These are phyloP conservation scores for Oreonectes daqikongensis DNA, from an alignment of 2,797 vertebrate genomes.

Conservation along the genomic window DNA sequence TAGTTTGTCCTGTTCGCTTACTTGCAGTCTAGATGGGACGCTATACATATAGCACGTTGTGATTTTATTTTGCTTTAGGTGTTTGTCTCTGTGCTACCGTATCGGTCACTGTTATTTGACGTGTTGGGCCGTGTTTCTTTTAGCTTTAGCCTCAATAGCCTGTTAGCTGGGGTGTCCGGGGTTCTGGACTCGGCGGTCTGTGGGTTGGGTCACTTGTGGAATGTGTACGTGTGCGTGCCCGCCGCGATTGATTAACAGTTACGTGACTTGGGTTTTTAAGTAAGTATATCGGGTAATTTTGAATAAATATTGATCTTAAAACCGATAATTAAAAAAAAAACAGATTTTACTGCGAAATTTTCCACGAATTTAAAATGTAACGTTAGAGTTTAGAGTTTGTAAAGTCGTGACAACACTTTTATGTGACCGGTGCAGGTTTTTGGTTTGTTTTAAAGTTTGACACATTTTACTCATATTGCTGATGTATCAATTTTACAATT, in stretches of 20 bases:
- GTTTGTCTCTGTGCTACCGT: neutral
- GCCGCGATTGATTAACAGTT: neutral
- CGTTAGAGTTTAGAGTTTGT: too few relatives aligned
- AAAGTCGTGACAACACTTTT: too few relatives aligned
- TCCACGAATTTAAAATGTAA: too few relatives aligned
- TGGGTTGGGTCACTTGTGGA: conserved; percentile 54
- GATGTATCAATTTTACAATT: neutral
- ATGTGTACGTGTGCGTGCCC: conserved; percentile 25
- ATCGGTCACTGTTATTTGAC: conserved; percentile 1
- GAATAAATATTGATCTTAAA: neutral
- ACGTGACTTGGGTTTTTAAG: neutral
- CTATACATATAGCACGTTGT: too few relatives aligned
- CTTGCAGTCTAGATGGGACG: too few relatives aligned
- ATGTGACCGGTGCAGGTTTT: too few relatives aligned
- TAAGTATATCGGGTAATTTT: too few relatives aligned
- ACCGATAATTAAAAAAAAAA: too few relatives aligned
- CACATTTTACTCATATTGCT: neutral
- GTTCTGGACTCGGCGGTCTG: conserved; percentile 10
- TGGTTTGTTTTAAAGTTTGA: neutral
- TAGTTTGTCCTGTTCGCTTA: neutral
- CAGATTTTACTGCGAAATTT: too few relatives aligned
- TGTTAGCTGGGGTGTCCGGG: conserved; percentile 21
- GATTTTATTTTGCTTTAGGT: neutral
- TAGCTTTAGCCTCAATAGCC: conserved; percentile 46
- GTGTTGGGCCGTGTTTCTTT: neutral